Evolutionary conservation across 2,797 vertebrate species (phyloP).

Genomic region (Knipowitschia caucasica): DNA sequence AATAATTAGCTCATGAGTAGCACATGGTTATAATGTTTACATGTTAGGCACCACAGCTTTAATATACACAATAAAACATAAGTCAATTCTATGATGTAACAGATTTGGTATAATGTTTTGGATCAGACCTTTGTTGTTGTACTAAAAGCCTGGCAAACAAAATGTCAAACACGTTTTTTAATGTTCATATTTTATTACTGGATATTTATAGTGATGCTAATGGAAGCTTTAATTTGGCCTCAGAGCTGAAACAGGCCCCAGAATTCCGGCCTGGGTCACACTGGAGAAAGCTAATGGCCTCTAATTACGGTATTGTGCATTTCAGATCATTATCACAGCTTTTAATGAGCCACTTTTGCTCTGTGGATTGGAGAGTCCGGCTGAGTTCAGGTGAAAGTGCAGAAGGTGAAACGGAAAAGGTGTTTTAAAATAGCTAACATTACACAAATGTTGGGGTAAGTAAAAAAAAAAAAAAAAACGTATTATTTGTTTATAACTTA

Average conservation of each 20-base stretch:
- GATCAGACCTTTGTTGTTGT: not conserved
- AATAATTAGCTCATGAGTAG: no score
- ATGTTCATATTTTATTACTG: constrained; percentile 32
- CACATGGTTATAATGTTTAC: no score
- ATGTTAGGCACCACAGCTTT: no score
- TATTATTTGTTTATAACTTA: no score
- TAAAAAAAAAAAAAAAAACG: no score
- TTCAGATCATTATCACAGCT: constrained; percentile 57
- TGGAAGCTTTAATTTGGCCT: constrained; percentile 24
- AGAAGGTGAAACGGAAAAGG: no score
- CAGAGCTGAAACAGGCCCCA: constrained; percentile 4
- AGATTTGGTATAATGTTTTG: constrained; percentile 4
- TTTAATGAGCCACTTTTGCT: constrained; percentile 44
- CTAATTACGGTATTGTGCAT: constrained; percentile 51
- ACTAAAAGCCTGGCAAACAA: constrained; percentile 11
- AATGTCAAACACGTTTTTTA: constrained; percentile 23
- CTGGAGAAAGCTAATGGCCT: constrained; percentile 20
- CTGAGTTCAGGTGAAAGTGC: constrained; percentile 21
- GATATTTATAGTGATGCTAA: constrained; percentile 33
- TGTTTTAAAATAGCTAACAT: not conserved
- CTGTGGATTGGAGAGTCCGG: constrained; percentile 13
- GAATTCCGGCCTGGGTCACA: constrained; percentile 40
- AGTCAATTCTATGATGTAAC: not conserved
- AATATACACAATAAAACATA: not conserved
- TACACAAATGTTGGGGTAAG: no score